Base-by-base conservation (phyloP, 2,113 vertebrate genomes). In the Neomonachus schauinslandi region DNA sequence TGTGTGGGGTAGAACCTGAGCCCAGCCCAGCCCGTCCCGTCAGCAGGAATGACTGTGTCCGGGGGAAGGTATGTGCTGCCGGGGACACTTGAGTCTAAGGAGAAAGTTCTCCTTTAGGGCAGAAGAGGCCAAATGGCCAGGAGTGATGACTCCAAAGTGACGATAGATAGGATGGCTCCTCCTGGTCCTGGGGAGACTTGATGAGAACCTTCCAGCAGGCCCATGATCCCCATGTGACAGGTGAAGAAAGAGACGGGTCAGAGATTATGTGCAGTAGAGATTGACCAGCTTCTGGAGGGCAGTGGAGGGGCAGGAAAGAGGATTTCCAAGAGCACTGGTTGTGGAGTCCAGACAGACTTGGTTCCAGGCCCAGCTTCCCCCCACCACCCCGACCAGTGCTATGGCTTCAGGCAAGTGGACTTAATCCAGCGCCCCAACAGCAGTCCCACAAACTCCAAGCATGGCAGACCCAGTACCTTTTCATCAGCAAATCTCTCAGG, bases 341-440 rank as follows among this genome's bases (percentile, higher is more conserved):
- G 15, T 53, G 7, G 10, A 49, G 24, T 31, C 49, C 2, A n/a
- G 65, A 67, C 88, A 7, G 5, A 26, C 55, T 81, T 13, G 28
- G 42, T 19, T 24, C 36, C 65, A 1, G 71, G 2, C 46, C 53
- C 79, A 14, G 55, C 46, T 28, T 10, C 85, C 11, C 80, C 65
- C 80, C 19, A 0, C 22, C 1, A 5, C 16, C 36, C 16, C 16
- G 18, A 14, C n/a, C 28, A 55, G 57, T 0, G 0, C 46, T 13
- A 57, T 57, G 72, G 33, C 80, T 80, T 74, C 5, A 33, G 85
- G 85, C 83, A 46, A 10, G 4, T 55, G 4, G 3, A 31, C 69
- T 71, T 61, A 42, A 39, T 83, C 89, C 7, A 3, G 61, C 22
- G 31, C 46, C 87, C 4, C 46, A 16, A 80, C 39, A 63, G 33